Conservation (phyloP, 2,888 invertebrate species). For the Nudaria mundana region DNA sequence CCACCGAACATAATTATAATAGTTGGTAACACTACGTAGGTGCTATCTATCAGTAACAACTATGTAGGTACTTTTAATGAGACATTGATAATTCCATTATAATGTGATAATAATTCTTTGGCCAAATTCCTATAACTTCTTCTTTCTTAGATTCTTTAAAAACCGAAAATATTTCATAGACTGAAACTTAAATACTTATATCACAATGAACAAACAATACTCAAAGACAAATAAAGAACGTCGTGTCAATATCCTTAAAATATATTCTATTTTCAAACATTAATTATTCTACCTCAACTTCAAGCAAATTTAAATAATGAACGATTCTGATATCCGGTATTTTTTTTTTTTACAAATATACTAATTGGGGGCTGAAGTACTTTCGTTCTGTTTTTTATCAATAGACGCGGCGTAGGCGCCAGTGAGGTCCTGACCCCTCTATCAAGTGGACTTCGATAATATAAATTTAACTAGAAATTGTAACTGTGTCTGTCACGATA, state of each 20-base stretch:
- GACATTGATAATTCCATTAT: no score
- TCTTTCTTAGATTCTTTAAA: no score
- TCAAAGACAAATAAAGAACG: no score
- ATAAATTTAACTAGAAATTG: conserved; percentile 32
- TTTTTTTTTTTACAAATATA: conserved; percentile 21
- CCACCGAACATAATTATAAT: no score
- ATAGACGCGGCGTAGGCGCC: conserved; percentile 45
- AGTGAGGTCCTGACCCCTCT: conserved; percentile 41
- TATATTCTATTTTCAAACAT: conserved; percentile 11
- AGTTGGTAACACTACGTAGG: no score
- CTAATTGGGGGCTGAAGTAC: conserved; percentile 33
- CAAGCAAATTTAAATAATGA: conserved; percentile 10
- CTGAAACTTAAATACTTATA: no score
- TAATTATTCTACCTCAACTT: conserved; percentile 6
- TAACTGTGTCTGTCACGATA: conserved; percentile 25
- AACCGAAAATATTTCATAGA: not conserved
- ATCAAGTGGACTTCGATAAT: conserved; percentile 37
- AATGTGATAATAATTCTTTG: no score
- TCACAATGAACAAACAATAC: no score
- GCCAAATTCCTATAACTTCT: no score
- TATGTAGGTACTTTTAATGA: no score
- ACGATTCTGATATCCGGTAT: conserved; percentile 34
- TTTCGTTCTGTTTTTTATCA: conserved; percentile 29
- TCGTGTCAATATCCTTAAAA: conserved; percentile 12
- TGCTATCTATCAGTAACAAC: no score